A percentile compares a stretch with the other conserved stretches of the same genome.
These are phyloP conservation scores for Cheilosia impressa DNA, from an alignment of 2,888 invertebrate genomes.

Conservation along the genomic window DNA sequence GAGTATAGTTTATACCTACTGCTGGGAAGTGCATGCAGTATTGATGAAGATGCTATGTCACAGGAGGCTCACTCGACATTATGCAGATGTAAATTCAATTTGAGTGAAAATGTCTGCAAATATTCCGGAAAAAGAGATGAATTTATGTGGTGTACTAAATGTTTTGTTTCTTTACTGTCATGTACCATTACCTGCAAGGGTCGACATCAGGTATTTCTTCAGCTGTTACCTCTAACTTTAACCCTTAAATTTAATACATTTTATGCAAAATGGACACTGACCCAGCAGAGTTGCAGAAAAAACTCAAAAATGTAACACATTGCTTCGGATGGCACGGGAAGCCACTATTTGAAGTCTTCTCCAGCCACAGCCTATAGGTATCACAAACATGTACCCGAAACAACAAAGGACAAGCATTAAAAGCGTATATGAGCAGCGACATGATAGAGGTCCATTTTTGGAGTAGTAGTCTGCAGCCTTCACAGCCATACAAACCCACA, in stretches of 20 bases:
- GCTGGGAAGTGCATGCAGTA: neutral
- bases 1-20: neutral
- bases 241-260: too few species aligned
- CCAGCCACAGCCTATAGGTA: constrained; percentile 26
- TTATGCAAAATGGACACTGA: neutral
- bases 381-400: constrained; percentile 29
- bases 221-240: too few species aligned
- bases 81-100: too few species aligned
- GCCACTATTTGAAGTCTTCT: constrained; percentile 20
- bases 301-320: constrained; percentile 1
- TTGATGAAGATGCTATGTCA: neutral
- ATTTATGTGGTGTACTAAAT: too few species aligned
- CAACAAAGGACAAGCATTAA: constrained; percentile 17
- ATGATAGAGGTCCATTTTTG: constrained; percentile 20
- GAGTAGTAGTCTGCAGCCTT: constrained; percentile 55
- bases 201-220: too few species aligned
- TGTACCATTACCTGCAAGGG: too few species aligned
- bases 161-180: too few species aligned
- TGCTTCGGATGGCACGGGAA: constrained; percentile 15
- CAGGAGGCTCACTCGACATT: too few species aligned
- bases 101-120: too few species aligned
- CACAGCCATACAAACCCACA: constrained; percentile 73
- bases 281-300: neutral
- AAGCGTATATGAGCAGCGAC: constrained; percentile 13
- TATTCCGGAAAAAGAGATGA: too few species aligned